Base-by-base conservation (phyloP, 2,113 vertebrate species). In the Microtus oregoni region DNA sequence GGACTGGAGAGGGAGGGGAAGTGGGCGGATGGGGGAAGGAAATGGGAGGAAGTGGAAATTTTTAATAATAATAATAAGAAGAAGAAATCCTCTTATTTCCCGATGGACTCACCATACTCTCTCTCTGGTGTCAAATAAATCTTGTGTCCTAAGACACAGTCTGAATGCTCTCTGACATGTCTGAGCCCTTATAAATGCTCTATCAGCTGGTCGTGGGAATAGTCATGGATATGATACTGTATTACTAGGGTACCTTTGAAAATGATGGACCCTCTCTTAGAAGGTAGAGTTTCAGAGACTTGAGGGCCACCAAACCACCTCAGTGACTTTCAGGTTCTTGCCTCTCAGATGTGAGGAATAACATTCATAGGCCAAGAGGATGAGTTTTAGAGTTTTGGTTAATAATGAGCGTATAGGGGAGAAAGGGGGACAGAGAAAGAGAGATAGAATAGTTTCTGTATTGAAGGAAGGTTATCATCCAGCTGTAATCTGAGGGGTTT, bases 191-290 rank as follows among this genome's bases (percentile, higher is more conserved):
- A 3, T 6, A 70, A 65, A 82, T 41, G 3, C 4, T 41, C 86
- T n/a, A 24, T 41, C 4, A 35, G 17, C 1, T 28, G 24, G 44
- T 19, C 19, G 3, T 38, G 44, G 47, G 4, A 77, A 72, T 50
- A 8, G 0, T 28, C 20, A 0, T 38, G 5, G 10, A 63, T 41
- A 61, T 0, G 11, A 11, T 38, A 82, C 6, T 24, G 30, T 30
- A 35, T 52, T 52, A 79, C 30, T 55, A 52, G 47, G 30, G 47
- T 79, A 50, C 10, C 7, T 35, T 32, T 79, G 47, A 52, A 79
- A 50, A 52, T 35, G 30, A 55, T 55, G 30, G 30, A 20, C 52
- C 17, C 77, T 55, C 20, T 50, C 30, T 55, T 35, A 35, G 47
- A 19, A 52, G 47, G 9, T 35, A 22, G 47, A 50, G 30, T 20